phyloP scores from a whole-genome alignment of 2,113 vertebrate genomes.

The Cinclus cinclus region DNA sequence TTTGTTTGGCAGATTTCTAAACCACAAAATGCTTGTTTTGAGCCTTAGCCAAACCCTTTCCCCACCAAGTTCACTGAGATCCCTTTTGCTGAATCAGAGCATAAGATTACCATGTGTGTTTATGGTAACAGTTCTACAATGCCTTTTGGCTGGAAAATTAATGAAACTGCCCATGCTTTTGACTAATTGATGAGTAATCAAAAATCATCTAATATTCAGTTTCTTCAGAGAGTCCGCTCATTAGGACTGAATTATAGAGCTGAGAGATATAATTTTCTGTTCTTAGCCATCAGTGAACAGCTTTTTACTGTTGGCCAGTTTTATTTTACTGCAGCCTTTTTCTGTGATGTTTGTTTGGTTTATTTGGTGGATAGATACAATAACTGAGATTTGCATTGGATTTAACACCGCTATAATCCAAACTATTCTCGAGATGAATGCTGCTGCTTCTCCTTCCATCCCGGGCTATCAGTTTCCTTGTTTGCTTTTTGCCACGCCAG shows the following conservation, averaged over 20 bases:
- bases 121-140: neutral
- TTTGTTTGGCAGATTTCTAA: neutral
- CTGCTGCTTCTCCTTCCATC: neutral
- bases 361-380: neutral
- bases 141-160: neutral
- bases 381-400: neutral
- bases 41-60: neutral
- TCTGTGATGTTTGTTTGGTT: neutral
- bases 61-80: neutral
- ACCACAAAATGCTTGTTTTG: neutral
- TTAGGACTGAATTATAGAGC: neutral
- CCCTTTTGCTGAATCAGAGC: neutral
- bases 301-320: neutral
- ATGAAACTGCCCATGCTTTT: neutral
- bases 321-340: neutral
- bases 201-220: neutral
- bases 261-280: neutral
- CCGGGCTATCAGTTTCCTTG: neutral
- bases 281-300: neutral
- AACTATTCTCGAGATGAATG: neutral
- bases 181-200: constrained; percentile 14
- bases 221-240: neutral
- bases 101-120: neutral
- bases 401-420: neutral
- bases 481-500: neutral